These are phyloP conservation scores for Sitta carolinensis DNA, from an alignment of 2,797 vertebrate species.

Conservation along the genomic window DNA sequence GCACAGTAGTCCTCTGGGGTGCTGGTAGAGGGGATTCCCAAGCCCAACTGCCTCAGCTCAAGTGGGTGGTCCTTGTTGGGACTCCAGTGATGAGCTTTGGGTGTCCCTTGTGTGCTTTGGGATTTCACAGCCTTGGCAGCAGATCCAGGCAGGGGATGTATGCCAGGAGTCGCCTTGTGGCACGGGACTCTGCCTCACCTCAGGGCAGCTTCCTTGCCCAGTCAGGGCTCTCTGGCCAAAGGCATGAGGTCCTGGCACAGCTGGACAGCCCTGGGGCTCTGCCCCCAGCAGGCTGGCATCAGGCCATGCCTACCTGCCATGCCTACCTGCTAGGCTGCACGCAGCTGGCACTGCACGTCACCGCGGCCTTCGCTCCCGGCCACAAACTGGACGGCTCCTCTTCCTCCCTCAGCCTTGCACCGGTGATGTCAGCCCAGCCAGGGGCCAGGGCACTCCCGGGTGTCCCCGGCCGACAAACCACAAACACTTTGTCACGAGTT, in stretches of 20 bases:
- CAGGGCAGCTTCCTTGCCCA: not conserved
- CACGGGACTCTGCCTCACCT: not conserved
- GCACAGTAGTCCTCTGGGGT: not conserved
- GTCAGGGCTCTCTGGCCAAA: not conserved
- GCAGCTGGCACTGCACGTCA: not conserved
- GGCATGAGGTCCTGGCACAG: not conserved
- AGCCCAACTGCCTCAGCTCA: not conserved
- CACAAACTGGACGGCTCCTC: not conserved
- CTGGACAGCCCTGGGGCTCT: not conserved
- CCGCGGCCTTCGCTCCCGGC: not conserved
- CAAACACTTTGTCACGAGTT: constrained; percentile 1
- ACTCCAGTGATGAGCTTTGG: not conserved
- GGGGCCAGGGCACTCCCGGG: not conserved
- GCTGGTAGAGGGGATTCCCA: not conserved
- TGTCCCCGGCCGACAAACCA: not conserved
- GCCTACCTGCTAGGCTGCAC: constrained; percentile 51
- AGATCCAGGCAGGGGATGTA: not conserved
- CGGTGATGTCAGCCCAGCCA: not conserved
- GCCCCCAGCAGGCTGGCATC: not conserved
- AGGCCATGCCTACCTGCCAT: constrained; percentile 5
- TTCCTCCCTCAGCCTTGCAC: not conserved
- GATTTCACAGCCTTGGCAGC: not conserved
- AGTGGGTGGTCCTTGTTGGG: rapidly evolving
- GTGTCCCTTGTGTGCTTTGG: not conserved
- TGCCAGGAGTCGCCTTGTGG: not conserved